Percentiles rank a stretch among this genome's conserved stretches.
These are phyloP conservation scores for Julus scanicus DNA, from an alignment of 2,888 invertebrate species.

Conservation along the genomic window DNA sequence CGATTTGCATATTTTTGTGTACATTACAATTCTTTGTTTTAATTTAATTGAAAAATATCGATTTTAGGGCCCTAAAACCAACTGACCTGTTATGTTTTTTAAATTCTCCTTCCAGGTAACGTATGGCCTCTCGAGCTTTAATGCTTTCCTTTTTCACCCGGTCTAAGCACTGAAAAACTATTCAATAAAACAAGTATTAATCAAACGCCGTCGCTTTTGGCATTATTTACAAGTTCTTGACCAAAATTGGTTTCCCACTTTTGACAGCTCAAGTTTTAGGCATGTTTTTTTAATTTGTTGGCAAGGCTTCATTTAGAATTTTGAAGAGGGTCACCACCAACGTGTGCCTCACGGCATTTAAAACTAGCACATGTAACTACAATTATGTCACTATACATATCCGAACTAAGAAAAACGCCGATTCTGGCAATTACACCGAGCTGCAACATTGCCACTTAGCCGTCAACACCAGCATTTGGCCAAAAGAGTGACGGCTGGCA, in stretches of 20 bases:
- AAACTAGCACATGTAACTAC: not conserved
- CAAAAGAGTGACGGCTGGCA: slow-evolving; percentile 22
- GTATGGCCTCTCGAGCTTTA: slow-evolving; percentile 88
- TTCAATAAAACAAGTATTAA: slow-evolving; percentile 62
- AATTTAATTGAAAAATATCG: not conserved
- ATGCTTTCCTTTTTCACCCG: slow-evolving; percentile 86
- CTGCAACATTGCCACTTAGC: slow-evolving; percentile 28
- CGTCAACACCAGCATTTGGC: slow-evolving; percentile 3
- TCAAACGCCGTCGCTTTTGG: not conserved
- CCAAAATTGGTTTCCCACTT: slow-evolving; percentile 23
- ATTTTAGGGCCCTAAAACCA: slow-evolving; percentile 51
- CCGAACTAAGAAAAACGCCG: not conserved
- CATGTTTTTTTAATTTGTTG: not conserved
- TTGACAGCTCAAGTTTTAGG: not conserved
- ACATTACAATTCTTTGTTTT: too few relatives aligned
- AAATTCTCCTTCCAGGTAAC: slow-evolving; percentile 91
- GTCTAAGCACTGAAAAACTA: slow-evolving; percentile 89
- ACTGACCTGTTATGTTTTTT: slow-evolving; percentile 87
- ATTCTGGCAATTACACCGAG: slow-evolving; percentile 13
- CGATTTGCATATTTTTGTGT: too few relatives aligned
- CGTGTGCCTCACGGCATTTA: not conserved
- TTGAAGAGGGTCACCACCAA: slow-evolving; percentile 26
- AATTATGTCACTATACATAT: not conserved
- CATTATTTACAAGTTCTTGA: not conserved
- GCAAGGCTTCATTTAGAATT: not conserved